Conservation (phyloP, 2,888 invertebrate genomes). For the Drosophila paramelanica region DNA sequence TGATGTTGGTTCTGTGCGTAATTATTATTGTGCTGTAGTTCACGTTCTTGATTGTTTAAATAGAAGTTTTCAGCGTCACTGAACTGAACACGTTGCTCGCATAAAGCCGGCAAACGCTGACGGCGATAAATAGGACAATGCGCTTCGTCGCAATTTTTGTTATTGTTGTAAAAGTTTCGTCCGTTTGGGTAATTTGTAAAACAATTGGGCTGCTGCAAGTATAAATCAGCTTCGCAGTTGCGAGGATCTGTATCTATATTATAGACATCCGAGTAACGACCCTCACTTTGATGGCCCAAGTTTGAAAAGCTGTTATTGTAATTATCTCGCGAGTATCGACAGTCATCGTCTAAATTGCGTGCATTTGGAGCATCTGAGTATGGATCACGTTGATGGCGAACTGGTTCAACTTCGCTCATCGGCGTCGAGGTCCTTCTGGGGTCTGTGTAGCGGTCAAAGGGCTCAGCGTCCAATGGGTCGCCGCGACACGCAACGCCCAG, state of each 20-base stretch:
- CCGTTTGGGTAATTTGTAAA: not conserved
- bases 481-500: not conserved
- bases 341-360: not conserved
- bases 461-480: too few relatives aligned
- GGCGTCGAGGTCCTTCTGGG: slow-evolving; percentile 5
- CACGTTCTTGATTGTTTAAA: not conserved
- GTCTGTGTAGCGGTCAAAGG: too few relatives aligned
- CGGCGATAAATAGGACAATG: not conserved
- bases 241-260: not conserved
- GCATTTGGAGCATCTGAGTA: not conserved
- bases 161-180: not conserved
- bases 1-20: not conserved
- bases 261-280: not conserved
- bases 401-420: not conserved
- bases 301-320: not conserved
- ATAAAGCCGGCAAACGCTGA: not conserved
- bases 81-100: too few relatives aligned
- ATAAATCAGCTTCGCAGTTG: not conserved
- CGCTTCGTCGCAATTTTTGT: not conserved
- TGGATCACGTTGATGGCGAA: not conserved
- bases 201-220: not conserved
- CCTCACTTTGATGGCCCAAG: too few relatives aligned
- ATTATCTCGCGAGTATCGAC: not conserved
- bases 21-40: not conserved
- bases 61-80: not conserved